These are phyloP conservation scores for Ceyx erithaca DNA, from an alignment of 2,797 vertebrate genomes.

Conservation along the genomic window DNA sequence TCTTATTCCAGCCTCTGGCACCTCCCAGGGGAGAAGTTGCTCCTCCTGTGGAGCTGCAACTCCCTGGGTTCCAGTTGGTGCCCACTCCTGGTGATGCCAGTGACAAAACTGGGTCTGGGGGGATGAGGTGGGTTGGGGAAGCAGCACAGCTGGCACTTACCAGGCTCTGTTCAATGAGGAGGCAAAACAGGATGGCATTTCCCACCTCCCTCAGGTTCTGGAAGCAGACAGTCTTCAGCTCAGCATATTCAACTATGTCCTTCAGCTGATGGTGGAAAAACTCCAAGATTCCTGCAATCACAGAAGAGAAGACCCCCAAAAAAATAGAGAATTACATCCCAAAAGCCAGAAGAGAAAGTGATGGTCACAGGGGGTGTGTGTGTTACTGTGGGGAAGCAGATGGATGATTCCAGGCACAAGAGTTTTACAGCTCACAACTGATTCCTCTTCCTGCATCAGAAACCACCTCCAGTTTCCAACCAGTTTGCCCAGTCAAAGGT, in stretches of 20 bases:
- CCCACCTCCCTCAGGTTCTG: constrained; percentile 98
- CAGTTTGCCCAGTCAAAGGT: background rate
- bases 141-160: constrained; percentile 77
- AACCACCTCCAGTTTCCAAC: background rate
- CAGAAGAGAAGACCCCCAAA: background rate
- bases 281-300: constrained; percentile 90
- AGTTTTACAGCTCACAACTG: background rate
- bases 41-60: too few species aligned
- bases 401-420: background rate
- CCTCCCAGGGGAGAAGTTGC: too few species aligned
- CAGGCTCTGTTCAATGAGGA: constrained; percentile 98
- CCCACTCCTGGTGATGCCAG: too few species aligned
- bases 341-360: rapidly evolving
- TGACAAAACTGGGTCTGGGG: too few species aligned
- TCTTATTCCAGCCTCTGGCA: too few species aligned
- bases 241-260: constrained; percentile 97
- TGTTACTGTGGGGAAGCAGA: background rate
- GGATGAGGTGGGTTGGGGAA: background rate
- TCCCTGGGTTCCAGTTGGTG: too few species aligned
- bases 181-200: constrained; percentile 95
- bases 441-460: background rate
- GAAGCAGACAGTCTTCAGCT: constrained; percentile 98
- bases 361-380: background rate
- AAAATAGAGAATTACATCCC: background rate
- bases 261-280: constrained; percentile 99